Base-by-base conservation (phyloP, 2,888 invertebrate species). In the Perdita meconis region DNA sequence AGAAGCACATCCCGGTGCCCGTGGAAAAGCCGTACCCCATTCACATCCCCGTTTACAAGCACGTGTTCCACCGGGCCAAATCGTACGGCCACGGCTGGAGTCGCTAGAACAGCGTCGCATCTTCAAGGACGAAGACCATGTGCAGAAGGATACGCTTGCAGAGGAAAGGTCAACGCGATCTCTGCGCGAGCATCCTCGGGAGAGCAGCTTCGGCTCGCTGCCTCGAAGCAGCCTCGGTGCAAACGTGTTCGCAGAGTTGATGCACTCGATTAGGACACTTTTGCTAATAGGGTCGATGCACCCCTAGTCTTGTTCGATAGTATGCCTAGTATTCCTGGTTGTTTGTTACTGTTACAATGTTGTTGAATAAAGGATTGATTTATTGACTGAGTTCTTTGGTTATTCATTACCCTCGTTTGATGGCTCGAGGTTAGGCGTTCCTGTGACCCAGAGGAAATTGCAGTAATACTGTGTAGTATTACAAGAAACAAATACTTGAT, bases 1-100 rank as follows among this genome's bases (percentile, higher is more conserved):
- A 95, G 30, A 96, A 95, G 82, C 95, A 95, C 82, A 91, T 95
- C 13, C 94, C 95, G 6, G 95, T 95, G 13, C 94, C 94, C 0
- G 94, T 95, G 0, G 95, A 95, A 56, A 95, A 95, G 78, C 95
- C 95, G 0, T 93, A 95, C 42, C 95, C 96, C 0, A 94, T 95
- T 78, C 95, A 95, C 88, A 95, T 95, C 55, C 96, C 96, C 0
- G 95, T 95, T 13, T 95, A 95, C 89, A 95, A 95, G 91, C 94
- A 95, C 74, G 93, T 96, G 75, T 95, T 95, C 86, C 95, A 96
- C 84, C 94, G 95, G 42, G 94, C 94, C 82, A 95, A 95, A 87
- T 90, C 87, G 73, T 80, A 87, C 44, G 73, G 75, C 13, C 72
- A 81, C 56, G 82, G 82, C 13, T 81, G 77, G 72, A 73, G 60